phyloP scores from a whole-genome alignment of 2,113 vertebrate genomes.

The Jaculus jaculus region DNA sequence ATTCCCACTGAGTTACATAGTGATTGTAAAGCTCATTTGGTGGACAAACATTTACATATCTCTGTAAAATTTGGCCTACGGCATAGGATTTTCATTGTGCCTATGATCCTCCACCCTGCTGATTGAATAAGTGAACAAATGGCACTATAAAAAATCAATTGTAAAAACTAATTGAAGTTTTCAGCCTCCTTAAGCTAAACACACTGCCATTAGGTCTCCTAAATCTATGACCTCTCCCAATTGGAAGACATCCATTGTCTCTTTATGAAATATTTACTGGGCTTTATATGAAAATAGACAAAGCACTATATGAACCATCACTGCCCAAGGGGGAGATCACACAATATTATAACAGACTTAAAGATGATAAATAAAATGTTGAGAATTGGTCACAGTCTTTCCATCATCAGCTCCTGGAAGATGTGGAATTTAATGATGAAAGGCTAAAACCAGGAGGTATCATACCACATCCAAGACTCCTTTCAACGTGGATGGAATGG shows the following conservation, averaged over 20 bases:
- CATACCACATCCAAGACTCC: neutral
- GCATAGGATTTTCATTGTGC: neutral
- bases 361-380: neutral
- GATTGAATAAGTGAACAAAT: neutral
- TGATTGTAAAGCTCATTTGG: neutral
- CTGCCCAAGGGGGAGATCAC: neutral
- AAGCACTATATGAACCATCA: neutral
- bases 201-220: neutral
- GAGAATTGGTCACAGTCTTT: neutral
- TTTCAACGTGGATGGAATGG: neutral
- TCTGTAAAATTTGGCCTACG: neutral
- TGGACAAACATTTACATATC: neutral
- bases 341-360: neutral
- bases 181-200: neutral
- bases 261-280: neutral
- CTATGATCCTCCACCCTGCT: neutral
- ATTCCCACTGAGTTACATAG: neutral
- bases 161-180: neutral
- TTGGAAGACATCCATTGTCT: neutral
- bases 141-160: neutral
- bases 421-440: neutral
- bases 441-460: neutral
- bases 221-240: neutral
- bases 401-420: neutral
- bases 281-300: neutral